phyloP scores from a whole-genome alignment of 1,140 invertebrate species.

The Panonychus citri region DNA sequence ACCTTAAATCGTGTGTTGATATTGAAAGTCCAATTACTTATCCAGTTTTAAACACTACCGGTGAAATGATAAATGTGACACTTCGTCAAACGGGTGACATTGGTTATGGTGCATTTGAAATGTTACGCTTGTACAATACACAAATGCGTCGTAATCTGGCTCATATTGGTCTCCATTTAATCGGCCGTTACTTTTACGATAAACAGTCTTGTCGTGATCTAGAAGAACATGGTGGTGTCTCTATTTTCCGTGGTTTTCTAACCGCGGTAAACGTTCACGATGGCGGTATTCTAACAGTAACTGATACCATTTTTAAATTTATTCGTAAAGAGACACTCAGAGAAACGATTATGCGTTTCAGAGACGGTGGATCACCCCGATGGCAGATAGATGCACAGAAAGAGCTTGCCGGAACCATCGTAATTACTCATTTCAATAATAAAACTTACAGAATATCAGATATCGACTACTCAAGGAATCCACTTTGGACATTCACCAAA shows the following conservation, averaged over 20 bases:
- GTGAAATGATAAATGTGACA: slow-evolving; percentile 8
- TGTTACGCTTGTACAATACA: background rate
- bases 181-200: slow-evolving; percentile 6
- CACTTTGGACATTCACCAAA: slow-evolving; percentile 19
- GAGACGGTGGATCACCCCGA: background rate
- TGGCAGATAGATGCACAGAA: background rate
- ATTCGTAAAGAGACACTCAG: slow-evolving; percentile 26
- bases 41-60: too few species aligned
- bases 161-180: background rate
- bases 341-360: background rate
- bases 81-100: background rate
- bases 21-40: background rate
- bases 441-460: slow-evolving; percentile 27
- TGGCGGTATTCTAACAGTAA: slow-evolving; percentile 37
- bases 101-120: background rate
- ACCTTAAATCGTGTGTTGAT: slow-evolving; percentile 1
- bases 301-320: slow-evolving; percentile 50
- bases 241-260: slow-evolving; percentile 24
- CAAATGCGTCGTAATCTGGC: background rate
- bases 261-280: slow-evolving; percentile 57
- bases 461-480: slow-evolving; percentile 24
- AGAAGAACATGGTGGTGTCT: slow-evolving; percentile 3
- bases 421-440: slow-evolving; percentile 28
- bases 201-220: background rate
- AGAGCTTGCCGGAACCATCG: slow-evolving; percentile 17